Conservation (phyloP, 1,140 invertebrate species). For the Whitmania pigra region DNA sequence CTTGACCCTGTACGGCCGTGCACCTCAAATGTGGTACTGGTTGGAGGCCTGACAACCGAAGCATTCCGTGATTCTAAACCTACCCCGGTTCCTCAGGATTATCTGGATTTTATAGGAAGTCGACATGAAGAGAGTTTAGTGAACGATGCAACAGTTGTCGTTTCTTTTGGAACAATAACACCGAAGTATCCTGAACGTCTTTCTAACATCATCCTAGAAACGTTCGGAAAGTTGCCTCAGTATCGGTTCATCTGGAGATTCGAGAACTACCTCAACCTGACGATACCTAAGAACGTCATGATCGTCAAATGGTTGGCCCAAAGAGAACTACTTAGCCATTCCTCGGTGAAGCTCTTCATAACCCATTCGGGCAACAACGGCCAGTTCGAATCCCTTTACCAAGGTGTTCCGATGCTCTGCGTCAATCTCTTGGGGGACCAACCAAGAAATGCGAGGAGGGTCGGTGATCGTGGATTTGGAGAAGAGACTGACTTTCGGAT, state of each 20-base stretch:
- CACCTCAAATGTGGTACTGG: not conserved
- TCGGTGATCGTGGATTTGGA: not conserved
- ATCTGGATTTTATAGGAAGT: not conserved
- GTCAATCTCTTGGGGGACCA: constrained; percentile 30
- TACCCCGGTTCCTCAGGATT: not conserved
- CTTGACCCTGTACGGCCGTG: not conserved
- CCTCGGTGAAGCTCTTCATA: constrained; percentile 49
- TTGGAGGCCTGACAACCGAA: constrained; percentile 3
- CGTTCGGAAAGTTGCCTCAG: constrained; percentile 1
- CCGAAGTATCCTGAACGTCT: not conserved
- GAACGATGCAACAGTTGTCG: not conserved
- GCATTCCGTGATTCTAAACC: not conserved
- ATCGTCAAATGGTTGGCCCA: constrained; percentile 55
- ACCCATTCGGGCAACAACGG: constrained; percentile 62
- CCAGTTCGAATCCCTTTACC: constrained; percentile 58
- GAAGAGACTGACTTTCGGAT: not conserved
- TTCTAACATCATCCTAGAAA: not conserved
- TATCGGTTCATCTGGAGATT: not conserved
- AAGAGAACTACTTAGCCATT: constrained; percentile 58
- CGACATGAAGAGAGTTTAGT: not conserved
- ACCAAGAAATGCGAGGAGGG: constrained; percentile 17
- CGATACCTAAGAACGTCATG: constrained; percentile 39
- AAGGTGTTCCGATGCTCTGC: constrained; percentile 41
- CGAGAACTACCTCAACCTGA: not conserved
- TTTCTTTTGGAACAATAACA: constrained; percentile 9